Percentiles rank a stretch among this genome's conserved stretches.
phyloP scores from a whole-genome alignment of 1,140 invertebrate genomes.

The Lasaia peninsularis region DNA sequence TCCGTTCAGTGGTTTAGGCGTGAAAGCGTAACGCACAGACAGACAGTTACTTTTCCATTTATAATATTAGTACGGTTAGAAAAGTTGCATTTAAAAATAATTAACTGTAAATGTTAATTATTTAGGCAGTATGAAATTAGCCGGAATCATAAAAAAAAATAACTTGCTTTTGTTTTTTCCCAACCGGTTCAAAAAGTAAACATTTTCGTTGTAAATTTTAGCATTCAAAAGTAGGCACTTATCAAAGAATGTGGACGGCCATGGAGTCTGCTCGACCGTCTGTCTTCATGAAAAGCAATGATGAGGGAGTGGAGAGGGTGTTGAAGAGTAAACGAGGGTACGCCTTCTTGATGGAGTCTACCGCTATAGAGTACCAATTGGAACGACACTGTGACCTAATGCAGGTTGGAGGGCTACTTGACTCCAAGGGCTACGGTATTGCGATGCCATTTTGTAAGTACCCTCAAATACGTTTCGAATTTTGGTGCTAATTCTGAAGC shows the following conservation, averaged over 20 bases:
- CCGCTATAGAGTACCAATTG: constrained; percentile 87
- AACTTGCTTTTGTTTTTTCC: no score
- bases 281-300: constrained; percentile 88
- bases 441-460: constrained; percentile 85
- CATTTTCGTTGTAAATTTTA: constrained; percentile 33
- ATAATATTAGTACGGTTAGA: no score
- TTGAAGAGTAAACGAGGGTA: constrained; percentile 81
- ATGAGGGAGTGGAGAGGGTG: constrained; percentile 91
- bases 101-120: no score
- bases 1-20: no score
- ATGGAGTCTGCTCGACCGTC: constrained; percentile 90
- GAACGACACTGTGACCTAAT: constrained; percentile 87
- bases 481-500: not conserved
- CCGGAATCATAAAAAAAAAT: no score
- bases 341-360: constrained; percentile 92
- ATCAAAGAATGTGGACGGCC: constrained; percentile 85
- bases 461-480: not conserved
- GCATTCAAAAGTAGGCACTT: constrained; percentile 85
- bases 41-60: no score
- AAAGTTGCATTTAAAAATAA: no score
- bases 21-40: no score
- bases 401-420: constrained; percentile 86
- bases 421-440: constrained; percentile 91
- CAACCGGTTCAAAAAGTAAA: no score
- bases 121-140: no score